phyloP scores from a whole-genome alignment of 2,797 vertebrate species.

The Melanotaenia maccullochi region DNA sequence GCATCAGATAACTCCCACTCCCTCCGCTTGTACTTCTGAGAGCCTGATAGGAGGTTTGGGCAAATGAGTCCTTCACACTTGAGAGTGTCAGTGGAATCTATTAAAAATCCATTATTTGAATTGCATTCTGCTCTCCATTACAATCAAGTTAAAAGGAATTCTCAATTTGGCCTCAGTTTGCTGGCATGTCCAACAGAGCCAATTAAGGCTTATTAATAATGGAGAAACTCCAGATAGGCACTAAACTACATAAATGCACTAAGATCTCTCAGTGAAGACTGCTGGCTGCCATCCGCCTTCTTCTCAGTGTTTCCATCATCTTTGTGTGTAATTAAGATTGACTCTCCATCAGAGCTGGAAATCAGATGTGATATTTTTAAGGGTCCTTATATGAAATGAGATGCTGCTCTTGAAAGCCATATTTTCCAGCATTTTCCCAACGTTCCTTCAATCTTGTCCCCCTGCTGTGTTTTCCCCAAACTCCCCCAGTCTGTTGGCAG shows the following conservation, averaged over 20 bases:
- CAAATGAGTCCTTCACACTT: conserved; percentile 76
- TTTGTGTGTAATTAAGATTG: conserved; percentile 72
- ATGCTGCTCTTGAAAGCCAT: conserved; percentile 63
- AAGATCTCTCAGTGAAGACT: conserved; percentile 40
- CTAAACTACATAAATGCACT: conserved; percentile 72
- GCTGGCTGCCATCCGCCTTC: conserved; percentile 56
- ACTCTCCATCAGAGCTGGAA: conserved; percentile 71
- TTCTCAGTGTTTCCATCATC: conserved; percentile 63
- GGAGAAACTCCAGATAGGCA: conserved; percentile 70
- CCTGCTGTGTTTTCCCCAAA: conserved; percentile 35
- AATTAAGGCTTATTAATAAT: conserved; percentile 79
- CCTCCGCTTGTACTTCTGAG: conserved; percentile 53
- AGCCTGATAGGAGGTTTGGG: conserved; percentile 63
- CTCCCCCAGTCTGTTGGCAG: conserved; percentile 67
- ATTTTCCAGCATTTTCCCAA: conserved; percentile 38
- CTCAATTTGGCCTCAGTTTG: conserved; percentile 70
- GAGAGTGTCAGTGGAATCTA: conserved; percentile 76
- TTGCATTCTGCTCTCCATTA: conserved; percentile 69
- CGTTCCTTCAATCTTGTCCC: conserved; percentile 35
- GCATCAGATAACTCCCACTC: conserved; percentile 47
- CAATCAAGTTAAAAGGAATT: conserved; percentile 77
- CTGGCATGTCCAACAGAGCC: conserved; percentile 76
- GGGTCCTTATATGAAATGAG: conserved; percentile 82
- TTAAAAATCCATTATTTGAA: conserved; percentile 83
- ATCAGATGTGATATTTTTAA: conserved; percentile 69